Percentiles rank a stretch among this genome's conserved stretches.
Conservation (phyloP, 2,113 vertebrate genomes). For the Rhinopomastus cyanomelas region DNA sequence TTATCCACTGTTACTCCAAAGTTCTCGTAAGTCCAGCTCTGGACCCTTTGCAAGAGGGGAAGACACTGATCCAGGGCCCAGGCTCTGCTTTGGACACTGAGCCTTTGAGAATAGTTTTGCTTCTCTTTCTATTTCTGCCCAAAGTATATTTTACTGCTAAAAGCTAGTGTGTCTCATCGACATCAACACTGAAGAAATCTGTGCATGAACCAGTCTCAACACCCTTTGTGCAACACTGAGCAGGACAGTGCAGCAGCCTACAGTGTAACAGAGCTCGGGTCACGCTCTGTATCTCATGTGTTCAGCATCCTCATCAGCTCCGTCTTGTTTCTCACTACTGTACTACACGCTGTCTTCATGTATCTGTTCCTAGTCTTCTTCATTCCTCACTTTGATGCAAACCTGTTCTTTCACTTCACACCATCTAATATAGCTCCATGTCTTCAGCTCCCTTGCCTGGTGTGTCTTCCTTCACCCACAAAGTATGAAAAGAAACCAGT, state of each 20-base stretch:
- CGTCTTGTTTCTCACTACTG: not conserved
- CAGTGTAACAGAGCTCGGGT: not conserved
- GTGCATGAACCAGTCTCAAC: not conserved
- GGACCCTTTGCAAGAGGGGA: not conserved
- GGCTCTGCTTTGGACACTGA: not conserved
- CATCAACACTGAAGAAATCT: not conserved
- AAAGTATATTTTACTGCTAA: not conserved
- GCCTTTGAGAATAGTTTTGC: not conserved
- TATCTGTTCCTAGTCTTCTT: not conserved
- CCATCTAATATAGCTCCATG: not conserved
- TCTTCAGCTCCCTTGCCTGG: not conserved
- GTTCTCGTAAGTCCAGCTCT: not conserved
- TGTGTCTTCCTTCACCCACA: not conserved
- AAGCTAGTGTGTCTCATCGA: fast-evolving
- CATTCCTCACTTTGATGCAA: not conserved
- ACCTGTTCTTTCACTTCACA: not conserved
- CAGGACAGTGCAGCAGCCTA: not conserved
- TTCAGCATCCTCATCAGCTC: not conserved
- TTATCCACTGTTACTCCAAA: not conserved
- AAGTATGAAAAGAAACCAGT: not conserved
- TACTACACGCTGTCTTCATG: not conserved
- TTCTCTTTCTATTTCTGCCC: not conserved
- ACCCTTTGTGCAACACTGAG: not conserved
- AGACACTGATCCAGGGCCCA: not conserved
- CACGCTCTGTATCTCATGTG: fast-evolving